Evolutionary conservation across 2,797 vertebrate genomes (phyloP).

Genomic region (Pangasius macronema): DNA sequence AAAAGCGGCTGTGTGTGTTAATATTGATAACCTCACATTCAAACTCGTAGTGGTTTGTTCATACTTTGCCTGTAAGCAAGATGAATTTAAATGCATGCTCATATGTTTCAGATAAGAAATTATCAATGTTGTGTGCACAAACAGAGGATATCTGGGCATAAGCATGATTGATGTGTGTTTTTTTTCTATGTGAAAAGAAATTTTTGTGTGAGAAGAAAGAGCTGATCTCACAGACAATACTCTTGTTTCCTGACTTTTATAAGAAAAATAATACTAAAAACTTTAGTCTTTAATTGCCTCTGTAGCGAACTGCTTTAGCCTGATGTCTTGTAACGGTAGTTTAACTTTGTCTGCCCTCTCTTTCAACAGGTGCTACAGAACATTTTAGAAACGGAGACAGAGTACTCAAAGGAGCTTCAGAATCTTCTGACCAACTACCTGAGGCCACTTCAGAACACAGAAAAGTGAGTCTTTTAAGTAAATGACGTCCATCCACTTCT

Average conservation of each 20-base stretch:
- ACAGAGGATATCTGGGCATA: not conserved
- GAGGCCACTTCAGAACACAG: constrained; percentile 87
- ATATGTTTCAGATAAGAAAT: not conserved
- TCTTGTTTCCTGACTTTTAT: not conserved
- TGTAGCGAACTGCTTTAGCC: not conserved
- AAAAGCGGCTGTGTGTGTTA: not conserved
- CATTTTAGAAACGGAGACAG: constrained; percentile 94
- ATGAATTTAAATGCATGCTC: not conserved
- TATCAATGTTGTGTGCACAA: not conserved
- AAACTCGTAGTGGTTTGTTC: not conserved
- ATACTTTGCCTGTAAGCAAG: not conserved
- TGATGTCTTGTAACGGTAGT: not conserved
- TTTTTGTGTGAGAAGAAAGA: not conserved
- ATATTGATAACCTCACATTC: not conserved
- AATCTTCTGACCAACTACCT: constrained; percentile 89
- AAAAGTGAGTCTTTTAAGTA: constrained; percentile 77
- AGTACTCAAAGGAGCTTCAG: constrained; percentile 94
- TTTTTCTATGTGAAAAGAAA: not conserved
- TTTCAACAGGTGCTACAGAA: constrained; percentile 91
- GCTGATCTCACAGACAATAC: not conserved
- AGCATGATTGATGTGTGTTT: not conserved
- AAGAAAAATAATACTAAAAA: not conserved
- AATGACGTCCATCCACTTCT: not conserved
- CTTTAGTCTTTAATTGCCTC: not conserved
- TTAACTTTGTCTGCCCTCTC: constrained; percentile 25